These are phyloP conservation scores for Eumerus sabulonum DNA, from an alignment of 2,888 invertebrate species.

Conservation along the genomic window DNA sequence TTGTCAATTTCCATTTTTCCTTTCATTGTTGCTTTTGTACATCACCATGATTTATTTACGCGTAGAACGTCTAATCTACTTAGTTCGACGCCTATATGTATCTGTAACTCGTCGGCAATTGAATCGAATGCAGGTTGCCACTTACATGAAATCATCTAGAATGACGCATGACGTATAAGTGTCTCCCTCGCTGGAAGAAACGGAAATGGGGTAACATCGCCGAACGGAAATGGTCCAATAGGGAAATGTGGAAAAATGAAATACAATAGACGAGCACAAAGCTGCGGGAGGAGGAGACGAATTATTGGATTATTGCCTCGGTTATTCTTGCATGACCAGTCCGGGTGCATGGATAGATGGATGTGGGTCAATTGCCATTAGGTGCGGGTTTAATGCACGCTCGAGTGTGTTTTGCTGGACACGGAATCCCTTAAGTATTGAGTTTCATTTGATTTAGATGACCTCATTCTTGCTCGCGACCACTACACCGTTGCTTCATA, in stretches of 20 bases:
- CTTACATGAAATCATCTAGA: no score
- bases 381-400: conserved; percentile 8
- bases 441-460: conserved; percentile 2
- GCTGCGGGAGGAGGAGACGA: conserved; percentile 15
- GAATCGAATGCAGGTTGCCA: no score
- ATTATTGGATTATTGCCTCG: conserved; percentile 63
- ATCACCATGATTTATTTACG: conserved; percentile 5
- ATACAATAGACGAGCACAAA: conserved; percentile 13
- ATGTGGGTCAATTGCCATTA: conserved; percentile 56
- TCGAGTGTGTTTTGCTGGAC: background rate
- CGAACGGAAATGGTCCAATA: conserved; percentile 55
- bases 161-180: no score
- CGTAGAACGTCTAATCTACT: background rate
- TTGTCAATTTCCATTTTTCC: conserved; percentile 1
- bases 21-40: no score
- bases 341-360: conserved; percentile 6
- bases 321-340: conserved; percentile 58
- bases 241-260: conserved; percentile 18
- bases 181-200: background rate
- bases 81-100: background rate
- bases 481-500: no score
- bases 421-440: conserved; percentile 34
- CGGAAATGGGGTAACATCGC: conserved; percentile 53
- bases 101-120: no score
- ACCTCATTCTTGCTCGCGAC: conserved; percentile 19